Evolutionary conservation across 30 jellyfish, hydroid and myxozoan genomes (phyloP).

Genomic region (Chrysaora quinquecirrha): DNA sequence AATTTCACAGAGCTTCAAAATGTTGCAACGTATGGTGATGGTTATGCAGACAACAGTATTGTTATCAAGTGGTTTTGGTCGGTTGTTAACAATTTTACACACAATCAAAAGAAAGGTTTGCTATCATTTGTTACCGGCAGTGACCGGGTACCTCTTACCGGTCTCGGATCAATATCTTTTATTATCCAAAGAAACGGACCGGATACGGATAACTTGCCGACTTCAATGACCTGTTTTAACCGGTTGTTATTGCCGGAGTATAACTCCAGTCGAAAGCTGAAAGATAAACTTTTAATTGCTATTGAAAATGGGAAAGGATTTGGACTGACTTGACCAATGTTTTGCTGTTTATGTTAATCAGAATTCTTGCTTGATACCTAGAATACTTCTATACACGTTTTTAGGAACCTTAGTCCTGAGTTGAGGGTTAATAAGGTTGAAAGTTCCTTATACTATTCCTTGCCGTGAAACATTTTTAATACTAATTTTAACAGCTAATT

Average conservation of each 20-base stretch:
- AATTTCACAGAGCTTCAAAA: constrained; percentile 85
- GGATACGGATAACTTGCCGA: constrained; percentile 89
- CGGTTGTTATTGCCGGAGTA: constrained; percentile 89
- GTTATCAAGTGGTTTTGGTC: constrained; percentile 84
- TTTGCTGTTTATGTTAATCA: no score
- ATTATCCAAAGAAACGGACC: constrained; percentile 90
- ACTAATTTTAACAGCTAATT: no score
- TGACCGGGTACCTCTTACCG: constrained; percentile 92
- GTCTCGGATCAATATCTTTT: constrained; percentile 80
- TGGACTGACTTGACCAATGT: constrained; percentile 86
- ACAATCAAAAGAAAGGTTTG: constrained; percentile 76
- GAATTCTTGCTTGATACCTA: no score
- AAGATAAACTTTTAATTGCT: constrained; percentile 78
- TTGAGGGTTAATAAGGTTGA: no score
- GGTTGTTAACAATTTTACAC: constrained; percentile 65
- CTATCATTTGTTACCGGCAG: constrained; percentile 97
- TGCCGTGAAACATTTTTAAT: no score
- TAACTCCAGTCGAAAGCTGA: constrained; percentile 45
- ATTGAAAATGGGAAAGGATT: constrained; percentile 92
- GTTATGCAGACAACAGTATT: constrained; percentile 64
- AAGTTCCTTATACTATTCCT: no score
- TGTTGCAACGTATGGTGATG: constrained; percentile 83
- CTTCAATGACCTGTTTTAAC: constrained; percentile 95
- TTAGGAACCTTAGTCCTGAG: no score
- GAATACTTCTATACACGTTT: no score